Evolutionary conservation across 2,888 invertebrate species (phyloP), one percentile per base, ranked within the genome.

Genomic region (Coelopa pilipes): DNA sequence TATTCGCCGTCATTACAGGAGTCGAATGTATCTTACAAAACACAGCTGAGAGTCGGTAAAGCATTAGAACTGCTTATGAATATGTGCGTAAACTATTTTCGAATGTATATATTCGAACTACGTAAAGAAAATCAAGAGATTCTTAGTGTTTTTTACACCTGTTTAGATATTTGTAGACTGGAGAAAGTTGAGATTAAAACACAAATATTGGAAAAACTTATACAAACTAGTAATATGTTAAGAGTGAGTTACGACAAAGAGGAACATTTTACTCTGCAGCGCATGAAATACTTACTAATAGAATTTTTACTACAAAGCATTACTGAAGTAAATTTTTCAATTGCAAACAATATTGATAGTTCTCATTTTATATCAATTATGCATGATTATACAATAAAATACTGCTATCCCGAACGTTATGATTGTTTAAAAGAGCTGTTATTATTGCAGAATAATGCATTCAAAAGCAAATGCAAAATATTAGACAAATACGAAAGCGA

Each of bases 261-360:
- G 9, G 76, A 78, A 24, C 79, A 78, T n/a, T 78, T 81, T 4
- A 76, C 77, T 17, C 75, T 81, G 13, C 80, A 82, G 3, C 83
- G 86, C 3, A 75, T 85, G 0, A 78, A 82, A 21, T 82, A 83
- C 12, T 59, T 85, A 3, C 75, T 83, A 0, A 74, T 83, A 3
- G 79, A 81, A 47, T 82, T 79, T 12, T 73, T 83, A 7, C 73
- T 86, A 66, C 79, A 81, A 59, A 79, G 82, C 53, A 72, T 76
- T 0, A 50, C 76, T 0, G 17, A 45, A 7, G 72, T 77, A 13
- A 80, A 80, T 68, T 9, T 4, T 70, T 34, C 1, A 4, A 47
- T 21, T 62, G 34, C 10, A 17, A 9, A 13, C 7, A 15, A 19
- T n/a, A 47, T 17, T 9, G 46, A 63, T 46, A 46, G 21, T 21